Evolutionary conservation across 2,888 invertebrate genomes (phyloP).

Genomic region (Parnassius apollo): DNA sequence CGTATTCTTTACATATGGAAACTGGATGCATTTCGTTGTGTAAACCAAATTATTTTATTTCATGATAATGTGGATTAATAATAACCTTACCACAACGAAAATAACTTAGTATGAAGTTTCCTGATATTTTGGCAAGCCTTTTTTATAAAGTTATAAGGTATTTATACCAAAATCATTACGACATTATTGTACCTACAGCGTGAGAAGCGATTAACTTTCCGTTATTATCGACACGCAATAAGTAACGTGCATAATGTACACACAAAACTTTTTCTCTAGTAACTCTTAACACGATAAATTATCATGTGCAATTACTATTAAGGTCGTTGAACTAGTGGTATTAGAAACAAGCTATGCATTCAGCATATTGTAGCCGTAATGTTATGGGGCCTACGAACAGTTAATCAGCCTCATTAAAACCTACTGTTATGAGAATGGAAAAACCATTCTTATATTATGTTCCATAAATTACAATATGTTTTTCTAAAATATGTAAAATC

Average conservation of each 20-base stretch:
- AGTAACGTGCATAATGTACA: constrained; percentile 40
- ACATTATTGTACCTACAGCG: constrained; percentile 35
- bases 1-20: no score
- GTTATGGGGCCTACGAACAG: constrained; percentile 31
- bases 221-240: constrained; percentile 64
- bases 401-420: constrained; percentile 13
- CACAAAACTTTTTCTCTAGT: constrained; percentile 15
- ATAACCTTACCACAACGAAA: no score
- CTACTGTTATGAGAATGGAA: background rate
- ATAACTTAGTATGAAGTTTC: no score
- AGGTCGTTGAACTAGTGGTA: constrained; percentile 71
- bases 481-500: background rate
- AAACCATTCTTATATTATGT: background rate
- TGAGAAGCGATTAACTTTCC: constrained; percentile 73
- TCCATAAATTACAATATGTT: background rate
- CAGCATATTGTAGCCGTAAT: constrained; percentile 44
- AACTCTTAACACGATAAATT: constrained; percentile 6
- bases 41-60: no score
- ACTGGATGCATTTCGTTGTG: no score
- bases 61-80: no score
- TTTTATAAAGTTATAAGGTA: no score
- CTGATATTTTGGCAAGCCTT: no score
- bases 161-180: constrained; percentile 20
- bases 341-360: constrained; percentile 51
- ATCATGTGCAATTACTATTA: constrained; percentile 44